phyloP scores from a whole-genome alignment of 2,113 vertebrate species.

The Lipotes vexillifer region DNA sequence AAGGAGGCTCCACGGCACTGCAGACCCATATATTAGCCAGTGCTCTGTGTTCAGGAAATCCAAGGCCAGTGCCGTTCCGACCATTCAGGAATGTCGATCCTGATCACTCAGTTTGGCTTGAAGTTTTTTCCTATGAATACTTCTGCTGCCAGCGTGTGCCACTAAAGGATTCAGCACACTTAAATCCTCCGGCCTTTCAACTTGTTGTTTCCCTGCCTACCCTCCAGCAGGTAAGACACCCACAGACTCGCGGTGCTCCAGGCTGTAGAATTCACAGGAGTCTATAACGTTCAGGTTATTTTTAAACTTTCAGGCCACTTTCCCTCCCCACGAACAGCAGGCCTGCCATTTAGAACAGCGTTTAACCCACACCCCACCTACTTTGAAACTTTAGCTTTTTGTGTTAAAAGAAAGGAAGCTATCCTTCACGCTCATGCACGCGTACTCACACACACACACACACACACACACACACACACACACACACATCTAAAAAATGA shows the following conservation, averaged over 20 bases:
- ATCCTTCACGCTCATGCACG: neutral
- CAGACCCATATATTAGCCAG: neutral
- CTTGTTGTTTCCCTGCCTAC: constrained; percentile 62
- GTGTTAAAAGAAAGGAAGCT: constrained; percentile 64
- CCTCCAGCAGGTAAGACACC: constrained; percentile 75
- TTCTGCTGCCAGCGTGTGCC: constrained; percentile 28
- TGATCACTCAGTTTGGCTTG: neutral
- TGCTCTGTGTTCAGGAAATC: neutral
- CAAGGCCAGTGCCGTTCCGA: neutral
- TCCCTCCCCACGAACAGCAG: constrained; percentile 69
- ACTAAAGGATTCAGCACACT: constrained; percentile 28
- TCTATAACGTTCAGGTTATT: constrained; percentile 75
- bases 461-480: neutral
- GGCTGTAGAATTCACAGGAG: constrained; percentile 72
- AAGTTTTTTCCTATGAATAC: neutral
- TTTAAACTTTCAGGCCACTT: constrained; percentile 72
- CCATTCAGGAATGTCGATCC: neutral
- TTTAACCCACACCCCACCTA: constrained; percentile 77
- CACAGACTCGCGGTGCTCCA: constrained; percentile 62
- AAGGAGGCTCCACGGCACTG: neutral
- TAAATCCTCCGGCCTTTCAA: constrained; percentile 61
- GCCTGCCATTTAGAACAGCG: constrained; percentile 74
- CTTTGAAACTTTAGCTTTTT: constrained; percentile 67
- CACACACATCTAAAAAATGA: neutral
- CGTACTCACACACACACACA: rapidly evolving